Percentiles rank a stretch among this genome's conserved stretches.
Conservation (phyloP, 2,888 invertebrate species). For the Microplitis deprimator region DNA sequence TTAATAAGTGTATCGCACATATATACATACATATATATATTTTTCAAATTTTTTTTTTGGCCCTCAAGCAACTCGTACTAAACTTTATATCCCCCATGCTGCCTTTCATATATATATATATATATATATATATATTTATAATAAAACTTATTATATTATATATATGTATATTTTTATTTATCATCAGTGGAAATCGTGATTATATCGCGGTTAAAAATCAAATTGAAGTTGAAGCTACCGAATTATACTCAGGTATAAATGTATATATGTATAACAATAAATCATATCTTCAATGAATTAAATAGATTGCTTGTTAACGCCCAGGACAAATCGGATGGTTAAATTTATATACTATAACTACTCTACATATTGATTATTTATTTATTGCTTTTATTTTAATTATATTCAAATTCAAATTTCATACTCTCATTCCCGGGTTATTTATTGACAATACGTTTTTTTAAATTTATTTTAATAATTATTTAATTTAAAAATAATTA, state of each 20-base stretch:
- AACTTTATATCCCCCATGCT: not conserved
- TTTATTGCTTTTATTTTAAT: not conserved
- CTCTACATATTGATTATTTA: constrained; percentile 1
- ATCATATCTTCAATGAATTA: constrained; percentile 4
- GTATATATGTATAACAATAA: not conserved
- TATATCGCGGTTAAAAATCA: constrained; percentile 60
- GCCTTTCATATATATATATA: not conserved
- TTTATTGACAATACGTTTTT: too few species aligned
- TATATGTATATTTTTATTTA: not conserved
- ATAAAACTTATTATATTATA: not conserved
- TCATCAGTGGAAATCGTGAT: constrained; percentile 25
- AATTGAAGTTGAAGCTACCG: constrained; percentile 61
- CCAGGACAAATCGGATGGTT: not conserved
- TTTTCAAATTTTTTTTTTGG: not conserved
- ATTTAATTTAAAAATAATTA: too few species aligned
- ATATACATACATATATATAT: not conserved
- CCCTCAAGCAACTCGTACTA: not conserved
- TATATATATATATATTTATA: not conserved
- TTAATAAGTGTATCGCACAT: constrained; percentile 39
- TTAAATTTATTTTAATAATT: too few species aligned
- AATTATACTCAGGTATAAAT: constrained; percentile 57
- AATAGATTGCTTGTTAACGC: not conserved
- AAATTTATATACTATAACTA: constrained; percentile 16
- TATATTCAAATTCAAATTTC: not conserved
- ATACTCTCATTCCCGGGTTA: not conserved